These are phyloP conservation scores for Pterostichus madidus DNA, from an alignment of 2,888 invertebrate species.

Conservation along the genomic window DNA sequence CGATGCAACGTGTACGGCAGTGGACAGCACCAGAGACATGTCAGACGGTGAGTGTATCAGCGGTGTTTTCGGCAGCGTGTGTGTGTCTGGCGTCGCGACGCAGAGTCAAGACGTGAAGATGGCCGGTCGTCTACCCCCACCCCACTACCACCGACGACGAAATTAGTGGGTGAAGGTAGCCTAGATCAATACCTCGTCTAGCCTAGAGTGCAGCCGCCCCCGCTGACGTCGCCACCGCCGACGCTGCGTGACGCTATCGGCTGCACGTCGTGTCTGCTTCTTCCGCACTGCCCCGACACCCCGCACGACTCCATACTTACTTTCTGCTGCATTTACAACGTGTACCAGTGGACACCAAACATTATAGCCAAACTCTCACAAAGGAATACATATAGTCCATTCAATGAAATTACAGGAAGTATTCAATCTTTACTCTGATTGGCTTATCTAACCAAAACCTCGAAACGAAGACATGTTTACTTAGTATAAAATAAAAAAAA, in stretches of 20 bases:
- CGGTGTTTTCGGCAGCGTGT: constrained; percentile 14
- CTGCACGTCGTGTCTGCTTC: constrained; percentile 40
- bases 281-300: constrained; percentile 27
- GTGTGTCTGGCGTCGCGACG: constrained; percentile 28
- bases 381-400: no score
- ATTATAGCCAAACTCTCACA: no score
- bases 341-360: constrained; percentile 33
- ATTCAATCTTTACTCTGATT: no score
- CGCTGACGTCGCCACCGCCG: constrained; percentile 67
- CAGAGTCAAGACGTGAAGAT: constrained; percentile 71
- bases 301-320: constrained; percentile 1
- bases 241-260: constrained; percentile 63
- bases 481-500: no score
- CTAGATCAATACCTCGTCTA: constrained; percentile 77
- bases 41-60: not conserved
- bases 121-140: constrained; percentile 70
- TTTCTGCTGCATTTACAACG: constrained; percentile 18
- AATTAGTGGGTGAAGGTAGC: constrained; percentile 77
- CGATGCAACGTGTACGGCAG: not conserved
- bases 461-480: no score
- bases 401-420: no score
- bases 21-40: not conserved
- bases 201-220: constrained; percentile 72
- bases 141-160: constrained; percentile 72
- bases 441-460: no score